A percentile compares a stretch with the other conserved stretches of the same genome.
phyloP scores from a whole-genome alignment of 2,888 invertebrate genomes.

The Volucella zonaria region DNA sequence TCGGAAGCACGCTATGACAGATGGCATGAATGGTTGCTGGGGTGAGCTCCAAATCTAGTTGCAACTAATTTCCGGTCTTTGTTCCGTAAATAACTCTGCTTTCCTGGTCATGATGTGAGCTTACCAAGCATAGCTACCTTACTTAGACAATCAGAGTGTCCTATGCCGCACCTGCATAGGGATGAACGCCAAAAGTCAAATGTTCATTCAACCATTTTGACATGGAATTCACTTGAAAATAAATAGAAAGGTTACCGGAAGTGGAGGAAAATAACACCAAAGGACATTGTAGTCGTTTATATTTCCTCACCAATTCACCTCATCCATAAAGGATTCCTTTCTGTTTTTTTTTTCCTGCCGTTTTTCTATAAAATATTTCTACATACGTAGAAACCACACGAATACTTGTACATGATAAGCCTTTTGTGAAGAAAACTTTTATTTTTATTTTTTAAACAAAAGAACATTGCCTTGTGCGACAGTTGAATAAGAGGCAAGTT shows the following conservation, averaged over 20 bases:
- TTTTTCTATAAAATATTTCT: background rate
- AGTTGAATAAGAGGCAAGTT: conserved; percentile 26
- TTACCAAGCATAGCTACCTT: no score
- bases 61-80: no score
- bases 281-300: conserved; percentile 44
- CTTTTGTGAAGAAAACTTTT: background rate
- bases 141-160: no score
- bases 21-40: background rate
- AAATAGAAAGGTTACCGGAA: background rate
- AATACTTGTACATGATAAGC: background rate
- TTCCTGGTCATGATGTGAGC: no score
- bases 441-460: conserved; percentile 16
- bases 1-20: background rate
- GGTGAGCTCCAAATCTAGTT: no score
- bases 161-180: background rate
- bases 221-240: background rate
- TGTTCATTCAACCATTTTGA: background rate
- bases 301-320: conserved; percentile 48
- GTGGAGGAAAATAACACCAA: conserved; percentile 16
- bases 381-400: background rate
- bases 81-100: no score
- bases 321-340: conserved; percentile 33
- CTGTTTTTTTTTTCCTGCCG: background rate
- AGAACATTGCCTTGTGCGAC: conserved; percentile 41
- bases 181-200: conserved; percentile 2